A percentile compares a stretch with the other conserved stretches of the same genome.
Evolutionary conservation across 1,140 invertebrate species (phyloP).

Genomic region (Drosophila nigrodunni): DNA sequence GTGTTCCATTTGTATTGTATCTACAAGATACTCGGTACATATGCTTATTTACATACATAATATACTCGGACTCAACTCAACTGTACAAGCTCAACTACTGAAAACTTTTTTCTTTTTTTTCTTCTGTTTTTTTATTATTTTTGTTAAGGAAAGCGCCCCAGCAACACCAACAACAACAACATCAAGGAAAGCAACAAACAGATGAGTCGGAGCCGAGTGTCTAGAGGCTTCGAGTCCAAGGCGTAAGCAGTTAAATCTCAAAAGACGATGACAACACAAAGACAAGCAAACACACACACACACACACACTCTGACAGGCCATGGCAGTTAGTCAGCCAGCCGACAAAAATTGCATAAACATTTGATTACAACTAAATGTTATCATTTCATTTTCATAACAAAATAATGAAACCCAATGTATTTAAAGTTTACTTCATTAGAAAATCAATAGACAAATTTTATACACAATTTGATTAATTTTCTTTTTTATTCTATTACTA

Average conservation of each 20-base stretch:
- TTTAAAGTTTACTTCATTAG: too few species aligned
- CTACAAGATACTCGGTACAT: slow-evolving; percentile 34
- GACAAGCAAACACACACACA: slow-evolving; percentile 22
- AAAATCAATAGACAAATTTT: too few species aligned
- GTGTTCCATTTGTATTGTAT: slow-evolving; percentile 37
- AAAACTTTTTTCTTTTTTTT: slow-evolving; percentile 13
- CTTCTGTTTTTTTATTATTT: slow-evolving; percentile 16
- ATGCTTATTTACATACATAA: slow-evolving; percentile 71
- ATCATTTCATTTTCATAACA: too few species aligned
- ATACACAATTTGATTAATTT: too few species aligned
- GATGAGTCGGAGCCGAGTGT: slow-evolving; percentile 22
- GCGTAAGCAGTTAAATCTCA: slow-evolving; percentile 48
- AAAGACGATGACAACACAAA: slow-evolving; percentile 51
- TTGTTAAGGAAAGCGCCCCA: slow-evolving; percentile 47
- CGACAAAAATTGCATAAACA: slow-evolving; percentile 28
- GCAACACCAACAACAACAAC: slow-evolving; percentile 27
- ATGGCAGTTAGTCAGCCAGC: slow-evolving; percentile 18
- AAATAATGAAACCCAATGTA: too few species aligned
- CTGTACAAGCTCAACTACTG: slow-evolving; percentile 57
- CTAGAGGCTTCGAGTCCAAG: slow-evolving; percentile 22
- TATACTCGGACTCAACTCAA: slow-evolving; percentile 55
- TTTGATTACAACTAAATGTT: too few species aligned
- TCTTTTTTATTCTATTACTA: too few species aligned
- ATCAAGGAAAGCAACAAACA: slow-evolving; percentile 17
- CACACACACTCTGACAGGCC: neutral